Evolutionary conservation across 2,888 invertebrate genomes (phyloP).

Genomic region (Dorcus hopei): DNA sequence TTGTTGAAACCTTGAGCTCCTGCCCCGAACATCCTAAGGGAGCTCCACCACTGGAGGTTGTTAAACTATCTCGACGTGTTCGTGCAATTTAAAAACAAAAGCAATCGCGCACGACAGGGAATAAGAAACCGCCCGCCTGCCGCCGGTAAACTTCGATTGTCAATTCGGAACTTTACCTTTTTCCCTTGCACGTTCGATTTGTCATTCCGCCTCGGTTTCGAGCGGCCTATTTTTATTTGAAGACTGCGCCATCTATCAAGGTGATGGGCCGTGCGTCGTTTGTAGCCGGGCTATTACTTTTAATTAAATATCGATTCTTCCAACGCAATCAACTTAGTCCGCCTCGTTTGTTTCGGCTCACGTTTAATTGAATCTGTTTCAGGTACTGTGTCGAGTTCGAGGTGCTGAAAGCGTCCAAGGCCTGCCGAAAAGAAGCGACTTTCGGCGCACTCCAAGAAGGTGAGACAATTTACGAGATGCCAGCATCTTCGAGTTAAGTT

Average conservation of each 20-base stretch:
- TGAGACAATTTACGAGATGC: conserved; percentile 41
- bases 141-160: not conserved
- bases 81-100: too few relatives aligned
- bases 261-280: not conserved
- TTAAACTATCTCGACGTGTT: too few relatives aligned
- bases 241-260: not conserved
- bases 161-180: not conserved
- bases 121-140: not conserved
- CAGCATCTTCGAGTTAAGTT: not conserved
- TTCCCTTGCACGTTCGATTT: not conserved
- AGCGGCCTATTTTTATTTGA: not conserved
- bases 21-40: too few relatives aligned
- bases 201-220: not conserved
- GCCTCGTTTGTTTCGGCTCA: not conserved
- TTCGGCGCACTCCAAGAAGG: conserved; percentile 75
- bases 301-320: not conserved
- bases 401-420: conserved; percentile 77
- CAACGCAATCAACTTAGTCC: not conserved
- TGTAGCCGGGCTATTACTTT: not conserved
- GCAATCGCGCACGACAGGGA: not conserved
- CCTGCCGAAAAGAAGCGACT: conserved; percentile 71
- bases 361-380: conserved; percentile 44
- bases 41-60: too few relatives aligned
- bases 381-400: conserved; percentile 87
- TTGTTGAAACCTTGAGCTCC: too few relatives aligned